phyloP scores from a whole-genome alignment of 2,113 vertebrate genomes.

The Ptychochromis oligacanthus region DNA sequence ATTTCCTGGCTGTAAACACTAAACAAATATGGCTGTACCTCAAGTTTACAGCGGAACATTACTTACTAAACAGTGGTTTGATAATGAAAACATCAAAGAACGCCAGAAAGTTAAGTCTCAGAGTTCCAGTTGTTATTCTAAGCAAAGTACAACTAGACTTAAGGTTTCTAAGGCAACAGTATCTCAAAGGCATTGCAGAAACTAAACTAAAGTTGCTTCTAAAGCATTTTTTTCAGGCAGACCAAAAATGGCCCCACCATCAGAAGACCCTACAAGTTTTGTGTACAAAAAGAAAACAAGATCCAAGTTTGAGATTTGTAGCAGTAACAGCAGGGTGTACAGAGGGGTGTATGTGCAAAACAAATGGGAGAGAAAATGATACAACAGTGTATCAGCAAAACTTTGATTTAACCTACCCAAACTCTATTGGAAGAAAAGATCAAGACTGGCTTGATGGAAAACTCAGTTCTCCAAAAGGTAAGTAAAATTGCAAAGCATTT shows the following conservation, averaged over 20 bases:
- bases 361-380: neutral
- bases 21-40: no score
- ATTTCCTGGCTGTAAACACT: neutral
- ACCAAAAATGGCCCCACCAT: accelerated
- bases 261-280: neutral
- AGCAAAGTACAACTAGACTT: no score
- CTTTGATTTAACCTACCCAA: no score
- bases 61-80: no score
- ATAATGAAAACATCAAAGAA: no score
- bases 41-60: no score
- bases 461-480: neutral
- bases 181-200: neutral
- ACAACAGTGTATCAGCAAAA: no score
- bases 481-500: neutral
- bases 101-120: no score
- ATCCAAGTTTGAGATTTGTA: neutral
- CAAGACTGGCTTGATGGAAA: no score
- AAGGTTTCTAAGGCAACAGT: no score
- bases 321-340: neutral
- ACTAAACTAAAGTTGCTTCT: neutral
- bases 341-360: neutral
- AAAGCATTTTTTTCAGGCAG: neutral
- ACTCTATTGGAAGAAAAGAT: no score
- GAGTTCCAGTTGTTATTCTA: no score
- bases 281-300: neutral